Base-by-base conservation (phyloP, 2,797 vertebrate species). In the Sparus aurata region DNA sequence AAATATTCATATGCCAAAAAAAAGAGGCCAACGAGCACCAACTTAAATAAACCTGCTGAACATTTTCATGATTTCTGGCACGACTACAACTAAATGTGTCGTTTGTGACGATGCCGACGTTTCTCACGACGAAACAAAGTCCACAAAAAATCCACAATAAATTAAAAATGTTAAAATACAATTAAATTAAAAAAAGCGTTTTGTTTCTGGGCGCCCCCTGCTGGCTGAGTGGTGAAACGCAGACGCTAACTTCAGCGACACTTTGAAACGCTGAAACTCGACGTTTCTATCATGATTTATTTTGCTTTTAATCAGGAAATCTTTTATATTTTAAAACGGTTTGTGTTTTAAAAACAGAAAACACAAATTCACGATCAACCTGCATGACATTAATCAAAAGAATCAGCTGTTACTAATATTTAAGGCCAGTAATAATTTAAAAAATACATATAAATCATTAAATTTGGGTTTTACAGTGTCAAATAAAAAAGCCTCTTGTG, bases 201-300 rank as follows among this genome's bases (percentile, higher is more conserved):
- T 68, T 8, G 5, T 46, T 12, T 45, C 3, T 46, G 12, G 10
- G 25, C 34, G 71, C 79, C 79, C 25, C 72, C 83, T 64, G 46
- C 68, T 59, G 83, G 59, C 22, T 1, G 22, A 27, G 12, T 1
- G 25, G 13, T 4, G 11, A 47, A 53, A 4, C 4, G 23, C 46
- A 53, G 25, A 23, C 12, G 3, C 1, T 27, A 2, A n/a, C 12
- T 10, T 49, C 10, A 15, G 41, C 9, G 12, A 20, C 9, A 6
- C 5, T 17, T 46, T 18, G 7, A 41, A 4, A 12, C 25, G 5
- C 23, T 49, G 15, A 66, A 66, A 66, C 9, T 18, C 12, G 18
- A 66, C 3, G 10, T 17, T 16, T 65, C 1, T 1, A 3, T 66
- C 49, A 2, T n/a, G n/a, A 22, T 49, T 60, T 15, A 2, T 13